Evolutionary conservation across 1,140 invertebrate species (phyloP).

Genomic region (Drosophila triauraria): DNA sequence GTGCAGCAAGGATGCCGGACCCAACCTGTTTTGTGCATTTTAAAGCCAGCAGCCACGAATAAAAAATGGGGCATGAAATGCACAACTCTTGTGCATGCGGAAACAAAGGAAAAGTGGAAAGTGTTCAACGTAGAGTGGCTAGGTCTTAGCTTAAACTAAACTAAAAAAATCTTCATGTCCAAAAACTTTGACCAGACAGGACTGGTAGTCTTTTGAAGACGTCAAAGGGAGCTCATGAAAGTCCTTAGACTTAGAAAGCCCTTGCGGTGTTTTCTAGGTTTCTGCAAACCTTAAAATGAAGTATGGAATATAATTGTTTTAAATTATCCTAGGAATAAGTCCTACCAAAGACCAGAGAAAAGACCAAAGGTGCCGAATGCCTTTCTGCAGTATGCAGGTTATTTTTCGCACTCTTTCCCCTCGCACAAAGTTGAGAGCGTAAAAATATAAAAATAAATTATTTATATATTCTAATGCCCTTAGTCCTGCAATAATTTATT

Average conservation of each 20-base stretch:
- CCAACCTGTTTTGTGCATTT: conserved; percentile 55
- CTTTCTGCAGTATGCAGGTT: too few relatives aligned
- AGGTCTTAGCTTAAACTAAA: conserved; percentile 10
- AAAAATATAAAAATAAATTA: too few relatives aligned
- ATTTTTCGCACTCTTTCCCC: too few relatives aligned
- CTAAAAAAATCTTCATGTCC: background rate
- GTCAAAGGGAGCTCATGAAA: conserved; percentile 1
- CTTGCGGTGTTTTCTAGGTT: background rate
- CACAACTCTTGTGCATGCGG: conserved; percentile 43
- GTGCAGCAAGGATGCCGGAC: conserved; percentile 7
- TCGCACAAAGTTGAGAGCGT: too few relatives aligned
- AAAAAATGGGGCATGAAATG: conserved; percentile 50
- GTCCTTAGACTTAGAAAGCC: background rate
- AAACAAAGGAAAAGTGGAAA: conserved; percentile 29
- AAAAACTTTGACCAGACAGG: conserved; percentile 15
- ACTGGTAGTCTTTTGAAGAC: background rate
- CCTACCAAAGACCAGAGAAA: too few relatives aligned
- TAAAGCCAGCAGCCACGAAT: conserved; percentile 33
- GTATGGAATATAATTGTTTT: background rate
- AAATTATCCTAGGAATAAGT: background rate
- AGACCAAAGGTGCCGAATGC: too few relatives aligned
- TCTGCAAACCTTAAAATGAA: background rate
- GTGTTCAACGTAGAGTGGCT: conserved; percentile 13
- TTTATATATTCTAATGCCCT: too few relatives aligned
- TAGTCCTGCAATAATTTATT: too few relatives aligned